Conservation (phyloP, 2,888 invertebrate genomes). For the Philereme transversata region DNA sequence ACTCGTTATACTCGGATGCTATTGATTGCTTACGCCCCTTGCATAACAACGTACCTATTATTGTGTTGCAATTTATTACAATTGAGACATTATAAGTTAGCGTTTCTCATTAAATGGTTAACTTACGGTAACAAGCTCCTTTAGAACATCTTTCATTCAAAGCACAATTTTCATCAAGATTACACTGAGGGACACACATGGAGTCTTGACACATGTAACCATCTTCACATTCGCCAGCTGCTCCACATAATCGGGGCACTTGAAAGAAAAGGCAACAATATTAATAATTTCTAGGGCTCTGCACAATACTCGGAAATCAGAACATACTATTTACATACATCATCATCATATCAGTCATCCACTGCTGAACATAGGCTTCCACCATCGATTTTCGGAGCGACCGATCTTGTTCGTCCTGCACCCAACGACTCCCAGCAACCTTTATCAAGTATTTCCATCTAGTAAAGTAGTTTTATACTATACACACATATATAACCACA, state of each 20-base stretch:
- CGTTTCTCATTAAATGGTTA: slow-evolving; percentile 16
- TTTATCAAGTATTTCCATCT: too few species aligned
- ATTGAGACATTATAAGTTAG: not conserved
- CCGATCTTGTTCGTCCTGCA: too few species aligned
- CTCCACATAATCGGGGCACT: slow-evolving; percentile 91
- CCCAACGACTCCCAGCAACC: too few species aligned
- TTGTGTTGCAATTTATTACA: not conserved
- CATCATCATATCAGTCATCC: too few species aligned
- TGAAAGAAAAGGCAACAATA: slow-evolving; percentile 42
- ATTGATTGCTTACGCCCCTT: too few species aligned
- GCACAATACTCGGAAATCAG: too few species aligned
- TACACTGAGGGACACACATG: slow-evolving; percentile 91
- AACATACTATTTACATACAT: too few species aligned
- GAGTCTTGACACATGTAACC: slow-evolving; percentile 91
- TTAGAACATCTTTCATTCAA: slow-evolving; percentile 94
- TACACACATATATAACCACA: too few species aligned
- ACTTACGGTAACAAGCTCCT: slow-evolving; percentile 91
- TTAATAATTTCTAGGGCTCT: not conserved
- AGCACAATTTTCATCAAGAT: slow-evolving; percentile 91
- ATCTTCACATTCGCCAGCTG: slow-evolving; percentile 87
- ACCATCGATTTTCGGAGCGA: too few species aligned
- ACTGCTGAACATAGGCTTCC: too few species aligned
- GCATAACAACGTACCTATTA: not conserved
- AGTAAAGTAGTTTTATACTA: too few species aligned
- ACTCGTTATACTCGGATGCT: too few species aligned